Evolutionary conservation across 2,113 vertebrate genomes (phyloP).

Genomic region (Ceuthmochares aereus): DNA sequence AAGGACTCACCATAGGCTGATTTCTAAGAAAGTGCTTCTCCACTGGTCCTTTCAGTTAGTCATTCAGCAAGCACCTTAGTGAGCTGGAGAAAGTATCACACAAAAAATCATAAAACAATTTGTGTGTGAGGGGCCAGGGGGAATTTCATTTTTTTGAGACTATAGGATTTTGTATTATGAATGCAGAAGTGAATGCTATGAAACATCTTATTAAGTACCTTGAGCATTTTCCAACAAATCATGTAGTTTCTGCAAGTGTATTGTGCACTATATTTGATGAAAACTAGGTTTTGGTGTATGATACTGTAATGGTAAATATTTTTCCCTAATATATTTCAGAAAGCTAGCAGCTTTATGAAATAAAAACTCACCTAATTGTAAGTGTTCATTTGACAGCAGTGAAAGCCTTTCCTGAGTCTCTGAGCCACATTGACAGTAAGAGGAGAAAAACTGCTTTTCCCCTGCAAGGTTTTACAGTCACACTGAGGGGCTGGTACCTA

Average conservation of each 20-base stretch:
- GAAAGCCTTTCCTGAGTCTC: not conserved
- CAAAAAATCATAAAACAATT: not conserved
- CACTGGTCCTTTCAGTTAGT: not conserved
- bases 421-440: not conserved
- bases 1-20: not conserved
- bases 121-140: not conserved
- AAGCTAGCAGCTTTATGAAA: constrained; percentile 20
- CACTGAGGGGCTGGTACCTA: not conserved
- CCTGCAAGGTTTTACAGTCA: not conserved
- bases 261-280: not conserved
- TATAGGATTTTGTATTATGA: not conserved
- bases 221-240: not conserved
- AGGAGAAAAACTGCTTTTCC: not conserved
- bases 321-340: not conserved
- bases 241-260: not conserved
- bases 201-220: not conserved
- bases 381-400: not conserved
- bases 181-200: not conserved
- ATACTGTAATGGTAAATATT: not conserved
- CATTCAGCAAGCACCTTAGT: not conserved
- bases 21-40: not conserved
- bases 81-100: not conserved
- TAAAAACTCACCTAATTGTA: not conserved
- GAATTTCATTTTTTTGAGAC: not conserved
- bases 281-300: constrained; percentile 7